Evolutionary conservation across 2,888 invertebrate genomes (phyloP).

Genomic region (Amblyteles armatorius): DNA sequence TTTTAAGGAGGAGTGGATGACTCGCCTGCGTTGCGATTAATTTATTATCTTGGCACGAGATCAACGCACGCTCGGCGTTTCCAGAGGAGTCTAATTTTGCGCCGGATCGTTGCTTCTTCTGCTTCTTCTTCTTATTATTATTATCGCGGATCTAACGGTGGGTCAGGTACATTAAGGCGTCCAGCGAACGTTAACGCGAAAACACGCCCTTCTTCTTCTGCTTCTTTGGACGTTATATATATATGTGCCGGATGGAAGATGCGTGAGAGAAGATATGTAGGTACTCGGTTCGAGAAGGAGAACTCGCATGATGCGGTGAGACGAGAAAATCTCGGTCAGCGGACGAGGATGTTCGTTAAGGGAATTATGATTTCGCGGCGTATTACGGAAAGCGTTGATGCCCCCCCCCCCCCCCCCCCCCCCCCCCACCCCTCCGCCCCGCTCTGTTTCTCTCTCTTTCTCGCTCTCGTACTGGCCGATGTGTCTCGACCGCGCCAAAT

Average conservation of each 20-base stretch:
- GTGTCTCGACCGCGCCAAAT: conserved; percentile 84
- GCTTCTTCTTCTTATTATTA: conserved; percentile 12
- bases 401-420: not conserved
- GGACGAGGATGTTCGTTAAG: conserved; percentile 51
- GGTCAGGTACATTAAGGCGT: conserved; percentile 46
- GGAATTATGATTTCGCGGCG: conserved; percentile 62
- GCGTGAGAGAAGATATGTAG: conserved; percentile 29
- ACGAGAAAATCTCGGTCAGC: conserved; percentile 57
- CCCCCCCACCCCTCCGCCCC: no score
- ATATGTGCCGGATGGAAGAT: not conserved
- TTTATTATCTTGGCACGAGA: conserved; percentile 53
- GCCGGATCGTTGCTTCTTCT: conserved; percentile 34
- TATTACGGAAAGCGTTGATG: conserved; percentile 49
- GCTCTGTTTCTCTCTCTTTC: conserved; percentile 1
- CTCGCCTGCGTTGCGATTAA: conserved; percentile 34
- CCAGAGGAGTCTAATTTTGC: conserved; percentile 56
- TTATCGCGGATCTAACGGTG: conserved; percentile 54
- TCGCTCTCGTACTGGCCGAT: conserved; percentile 54
- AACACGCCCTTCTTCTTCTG: conserved; percentile 27
- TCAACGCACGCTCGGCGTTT: conserved; percentile 41
- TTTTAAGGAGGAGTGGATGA: conserved; percentile 21
- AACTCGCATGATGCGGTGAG: conserved; percentile 20
- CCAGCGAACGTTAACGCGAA: conserved; percentile 28
- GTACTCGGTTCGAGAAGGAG: conserved; percentile 9
- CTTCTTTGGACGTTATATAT: conserved; percentile 26